Evolutionary conservation across 2,113 vertebrate species (phyloP), one percentile per base, ranked within the genome.

Genomic region (Pangasianodon gigas): DNA sequence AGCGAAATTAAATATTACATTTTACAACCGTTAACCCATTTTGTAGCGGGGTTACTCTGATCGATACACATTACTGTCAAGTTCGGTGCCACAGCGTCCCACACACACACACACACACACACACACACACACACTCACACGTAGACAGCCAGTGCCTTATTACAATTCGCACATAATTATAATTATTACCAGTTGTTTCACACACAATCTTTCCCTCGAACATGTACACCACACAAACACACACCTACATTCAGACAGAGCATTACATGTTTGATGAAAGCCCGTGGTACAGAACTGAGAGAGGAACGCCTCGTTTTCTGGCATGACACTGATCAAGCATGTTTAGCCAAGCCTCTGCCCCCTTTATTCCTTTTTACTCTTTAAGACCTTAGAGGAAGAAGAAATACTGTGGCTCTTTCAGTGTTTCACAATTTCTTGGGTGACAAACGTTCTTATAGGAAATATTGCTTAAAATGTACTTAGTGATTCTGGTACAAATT

Each of bases 51-150:
- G 67, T 79, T 81, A 58, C 88, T 77, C 85, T 84, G 93, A 95
- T 96, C 95, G 93, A 95, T 96, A 94, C 58, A 74, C 93, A 94
- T 94, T 94, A 93, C 89, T 92, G 93, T 93, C 92, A 93, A 85
- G 86, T 89, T 88, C 69, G 90, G 89, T 83, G 62, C 71, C 75
- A 21, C 62, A 89, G 37, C 9, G 29, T 19, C 48, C 48, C 26
- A 3, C 6, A n/a, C 14, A 7, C 48, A 3, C 21, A 24, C 37
- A 13, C 44, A 46, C 75, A 29, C 74, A 24, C 19, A 46, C 41
- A 74, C 69, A 74, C 69, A 77, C 41, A 77, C 74, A 46, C 18
- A 8, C 69, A 74, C 7, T 18, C 21, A 46, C 8, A 77, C 4
- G 5, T 8, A 44, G 37, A 29, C 24, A 48, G 5, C 21, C 29